Conservation (phyloP, 2,888 invertebrate genomes). For the Hemicrepidius hirtus region DNA sequence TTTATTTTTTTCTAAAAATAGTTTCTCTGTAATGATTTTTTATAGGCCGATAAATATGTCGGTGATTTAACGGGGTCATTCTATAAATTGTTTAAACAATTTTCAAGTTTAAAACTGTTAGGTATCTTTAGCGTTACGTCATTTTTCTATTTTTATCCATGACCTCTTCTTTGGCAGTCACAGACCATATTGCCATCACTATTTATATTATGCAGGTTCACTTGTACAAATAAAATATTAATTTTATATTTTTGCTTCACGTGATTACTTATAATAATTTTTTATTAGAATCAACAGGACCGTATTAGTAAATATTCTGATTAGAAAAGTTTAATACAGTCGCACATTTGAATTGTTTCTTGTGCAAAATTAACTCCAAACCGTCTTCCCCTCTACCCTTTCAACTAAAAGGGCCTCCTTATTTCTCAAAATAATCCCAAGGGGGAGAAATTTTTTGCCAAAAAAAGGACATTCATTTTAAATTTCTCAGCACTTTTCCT, state of each 20-base stretch:
- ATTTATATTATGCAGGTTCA: slow-evolving; percentile 57
- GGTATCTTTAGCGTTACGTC: slow-evolving; percentile 57
- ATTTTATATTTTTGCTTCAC: slow-evolving; percentile 14
- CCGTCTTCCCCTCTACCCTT: too few relatives aligned
- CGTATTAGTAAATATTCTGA: slow-evolving; percentile 8
- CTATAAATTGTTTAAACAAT: slow-evolving; percentile 2
- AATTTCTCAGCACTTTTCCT: too few relatives aligned
- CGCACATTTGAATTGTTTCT: too few relatives aligned
- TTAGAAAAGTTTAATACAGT: too few relatives aligned
- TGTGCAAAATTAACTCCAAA: too few relatives aligned
- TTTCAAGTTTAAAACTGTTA: slow-evolving; percentile 24
- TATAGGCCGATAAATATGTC: neutral
- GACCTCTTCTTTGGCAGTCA: slow-evolving; percentile 60
- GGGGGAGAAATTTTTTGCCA: too few relatives aligned
- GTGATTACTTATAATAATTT: slow-evolving; percentile 13
- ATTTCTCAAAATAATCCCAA: too few relatives aligned
- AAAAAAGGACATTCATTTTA: too few relatives aligned
- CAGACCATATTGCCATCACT: slow-evolving; percentile 57
- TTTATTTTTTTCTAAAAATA: too few relatives aligned
- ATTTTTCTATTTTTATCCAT: slow-evolving; percentile 60
- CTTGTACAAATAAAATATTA: slow-evolving; percentile 6
- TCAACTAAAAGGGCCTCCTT: too few relatives aligned
- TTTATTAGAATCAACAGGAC: neutral
- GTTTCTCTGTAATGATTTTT: neutral
- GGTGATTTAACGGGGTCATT: slow-evolving; percentile 19